These are phyloP conservation scores for Irena cyanogastra DNA, from an alignment of 2,113 vertebrate genomes.

Conservation along the genomic window DNA sequence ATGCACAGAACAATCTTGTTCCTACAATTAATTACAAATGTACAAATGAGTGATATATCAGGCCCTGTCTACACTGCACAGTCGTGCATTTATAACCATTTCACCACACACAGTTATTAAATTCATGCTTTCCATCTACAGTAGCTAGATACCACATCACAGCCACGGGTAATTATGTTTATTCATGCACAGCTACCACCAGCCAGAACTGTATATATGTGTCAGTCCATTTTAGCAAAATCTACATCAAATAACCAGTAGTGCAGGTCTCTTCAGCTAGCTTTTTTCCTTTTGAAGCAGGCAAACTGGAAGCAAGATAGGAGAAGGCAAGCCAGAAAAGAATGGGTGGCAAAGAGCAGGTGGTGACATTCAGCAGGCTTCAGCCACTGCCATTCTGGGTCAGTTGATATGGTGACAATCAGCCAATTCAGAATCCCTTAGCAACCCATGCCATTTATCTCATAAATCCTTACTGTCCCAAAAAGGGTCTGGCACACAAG, in stretches of 20 bases:
- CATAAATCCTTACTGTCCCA: not conserved
- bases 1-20: slow-evolving; percentile 38
- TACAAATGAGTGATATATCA: slow-evolving; percentile 52
- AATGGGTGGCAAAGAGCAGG: not conserved
- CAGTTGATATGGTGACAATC: not conserved
- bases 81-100: slow-evolving; percentile 23
- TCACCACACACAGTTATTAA: slow-evolving; percentile 7
- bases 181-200: slow-evolving; percentile 23
- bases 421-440: not conserved
- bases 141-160: slow-evolving; percentile 24
- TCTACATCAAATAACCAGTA: slow-evolving; percentile 12
- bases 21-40: slow-evolving; percentile 53
- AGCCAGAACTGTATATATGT: not conserved
- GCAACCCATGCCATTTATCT: not conserved
- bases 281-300: not conserved
- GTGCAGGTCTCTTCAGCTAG: not conserved
- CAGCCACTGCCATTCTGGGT: not conserved
- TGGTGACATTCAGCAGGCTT: not conserved
- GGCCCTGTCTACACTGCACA: not conserved
- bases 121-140: not conserved
- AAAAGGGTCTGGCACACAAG: not conserved
- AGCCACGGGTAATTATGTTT: slow-evolving; percentile 15
- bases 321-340: not conserved
- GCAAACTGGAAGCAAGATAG: not conserved
- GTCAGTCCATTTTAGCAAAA: slow-evolving; percentile 24